These are phyloP conservation scores for Tenthredo livida DNA, from an alignment of 2,888 invertebrate species.

Conservation along the genomic window DNA sequence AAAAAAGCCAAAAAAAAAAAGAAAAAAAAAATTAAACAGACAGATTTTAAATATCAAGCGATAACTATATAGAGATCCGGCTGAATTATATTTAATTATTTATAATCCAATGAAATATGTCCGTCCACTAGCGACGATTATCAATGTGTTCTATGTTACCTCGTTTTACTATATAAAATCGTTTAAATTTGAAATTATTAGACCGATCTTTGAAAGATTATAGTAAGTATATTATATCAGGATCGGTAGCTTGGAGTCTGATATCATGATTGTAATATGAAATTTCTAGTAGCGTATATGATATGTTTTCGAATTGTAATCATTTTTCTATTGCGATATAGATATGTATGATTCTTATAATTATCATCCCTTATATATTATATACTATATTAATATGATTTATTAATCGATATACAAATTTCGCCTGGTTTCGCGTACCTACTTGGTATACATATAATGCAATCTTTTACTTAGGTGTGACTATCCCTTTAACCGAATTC, in stretches of 20 bases:
- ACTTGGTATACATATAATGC: neutral
- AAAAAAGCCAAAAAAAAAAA: neutral
- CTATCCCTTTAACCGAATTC: conserved; percentile 15
- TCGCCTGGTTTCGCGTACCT: neutral
- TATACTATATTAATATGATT: neutral
- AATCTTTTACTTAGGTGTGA: conserved; percentile 34
- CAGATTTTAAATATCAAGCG: conserved; percentile 20
- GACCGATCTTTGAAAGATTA: neutral
- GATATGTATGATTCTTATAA: neutral
- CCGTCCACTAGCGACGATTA: conserved; percentile 47
- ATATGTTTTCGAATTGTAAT: neutral
- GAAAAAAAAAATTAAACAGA: neutral
- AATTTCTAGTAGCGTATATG: neutral
- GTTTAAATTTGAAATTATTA: neutral
- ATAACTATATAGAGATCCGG: conserved; percentile 1
- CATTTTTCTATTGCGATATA: neutral
- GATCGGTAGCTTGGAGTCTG: conserved; percentile 1
- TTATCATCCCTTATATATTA: neutral
- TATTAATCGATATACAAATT: neutral
- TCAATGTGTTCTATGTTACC: conserved; percentile 13
- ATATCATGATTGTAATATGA: neutral
- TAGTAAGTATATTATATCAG: neutral
- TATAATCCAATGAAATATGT: conserved; percentile 24
- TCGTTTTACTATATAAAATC: neutral
- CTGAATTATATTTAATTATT: conserved; percentile 13